A percentile compares a stretch with the other conserved stretches of the same genome.
phyloP scores from a whole-genome alignment of 1,140 invertebrate species.

The Gonatopus flavifemur region DNA sequence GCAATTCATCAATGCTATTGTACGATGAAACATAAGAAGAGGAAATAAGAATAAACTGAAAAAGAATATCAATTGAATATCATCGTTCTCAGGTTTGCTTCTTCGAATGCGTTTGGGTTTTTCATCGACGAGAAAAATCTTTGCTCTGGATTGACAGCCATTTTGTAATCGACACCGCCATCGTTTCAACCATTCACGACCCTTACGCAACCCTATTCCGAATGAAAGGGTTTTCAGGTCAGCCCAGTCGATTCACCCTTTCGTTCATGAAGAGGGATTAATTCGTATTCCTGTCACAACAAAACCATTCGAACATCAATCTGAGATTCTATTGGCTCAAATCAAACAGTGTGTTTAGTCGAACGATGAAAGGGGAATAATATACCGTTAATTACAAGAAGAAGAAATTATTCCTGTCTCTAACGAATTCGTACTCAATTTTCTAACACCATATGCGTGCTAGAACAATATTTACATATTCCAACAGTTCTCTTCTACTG shows the following conservation, averaged over 20 bases:
- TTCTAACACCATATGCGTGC: too few species aligned
- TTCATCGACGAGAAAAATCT: not conserved
- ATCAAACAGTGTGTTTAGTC: too few species aligned
- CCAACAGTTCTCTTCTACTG: too few species aligned
- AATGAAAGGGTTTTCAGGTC: slow-evolving; percentile 21
- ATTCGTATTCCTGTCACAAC: slow-evolving; percentile 40
- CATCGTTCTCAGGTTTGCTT: not conserved
- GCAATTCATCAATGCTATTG: too few species aligned
- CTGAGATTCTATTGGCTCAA: slow-evolving; percentile 29
- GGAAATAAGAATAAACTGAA: slow-evolving; percentile 25
- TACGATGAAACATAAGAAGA: not conserved
- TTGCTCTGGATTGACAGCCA: slow-evolving; percentile 21
- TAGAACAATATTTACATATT: too few species aligned
- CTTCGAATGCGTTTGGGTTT: not conserved
- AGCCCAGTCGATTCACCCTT: slow-evolving; percentile 29
- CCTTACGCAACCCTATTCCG: slow-evolving; percentile 41
- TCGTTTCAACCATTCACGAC: slow-evolving; percentile 24
- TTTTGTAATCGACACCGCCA: slow-evolving; percentile 40
- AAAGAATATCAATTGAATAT: slow-evolving; percentile 23
- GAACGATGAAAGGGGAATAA: not conserved
- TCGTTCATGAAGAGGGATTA: slow-evolving; percentile 25
- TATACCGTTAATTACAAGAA: not conserved
- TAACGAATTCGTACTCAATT: too few species aligned
- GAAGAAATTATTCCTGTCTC: too few species aligned
- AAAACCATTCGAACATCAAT: slow-evolving; percentile 41